Conservation (phyloP, 2,888 invertebrate species). For the Meliscaeva auricollis region DNA sequence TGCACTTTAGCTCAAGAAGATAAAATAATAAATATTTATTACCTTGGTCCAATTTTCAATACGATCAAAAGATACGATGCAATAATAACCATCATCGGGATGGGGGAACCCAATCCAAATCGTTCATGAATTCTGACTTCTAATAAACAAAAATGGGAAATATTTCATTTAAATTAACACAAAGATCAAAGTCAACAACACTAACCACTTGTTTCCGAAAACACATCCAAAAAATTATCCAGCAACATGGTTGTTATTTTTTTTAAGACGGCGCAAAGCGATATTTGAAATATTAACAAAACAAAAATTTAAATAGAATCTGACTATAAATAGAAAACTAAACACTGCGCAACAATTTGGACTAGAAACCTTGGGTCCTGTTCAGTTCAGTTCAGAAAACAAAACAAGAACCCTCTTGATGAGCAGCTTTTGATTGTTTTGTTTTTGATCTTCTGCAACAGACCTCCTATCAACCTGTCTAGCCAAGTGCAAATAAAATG, state of each 20-base stretch:
- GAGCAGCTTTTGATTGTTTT: too few species aligned
- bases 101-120: conserved; percentile 73
- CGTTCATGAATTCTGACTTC: conserved; percentile 21
- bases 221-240: neutral
- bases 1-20: neutral
- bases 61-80: conserved; percentile 79
- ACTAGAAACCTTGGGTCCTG: neutral
- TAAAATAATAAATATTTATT: conserved; percentile 25
- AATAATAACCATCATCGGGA: conserved; percentile 77
- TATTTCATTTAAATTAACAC: neutral
- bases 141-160: conserved; percentile 20
- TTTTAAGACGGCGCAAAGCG: too few species aligned
- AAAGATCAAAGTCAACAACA: neutral
- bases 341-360: neutral
- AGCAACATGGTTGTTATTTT: conserved; percentile 4
- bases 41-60: conserved; percentile 77
- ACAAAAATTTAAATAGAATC: neutral
- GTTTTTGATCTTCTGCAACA: neutral
- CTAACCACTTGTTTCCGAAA: conserved; percentile 30
- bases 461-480: conserved; percentile 14
- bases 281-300: conserved; percentile 1
- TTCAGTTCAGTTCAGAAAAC: neutral
- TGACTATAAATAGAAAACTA: neutral
- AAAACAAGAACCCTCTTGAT: too few species aligned
- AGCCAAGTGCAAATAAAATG: conserved; percentile 6